Conservation (phyloP, 2,888 invertebrate species). For the Nymphalis polychloros region DNA sequence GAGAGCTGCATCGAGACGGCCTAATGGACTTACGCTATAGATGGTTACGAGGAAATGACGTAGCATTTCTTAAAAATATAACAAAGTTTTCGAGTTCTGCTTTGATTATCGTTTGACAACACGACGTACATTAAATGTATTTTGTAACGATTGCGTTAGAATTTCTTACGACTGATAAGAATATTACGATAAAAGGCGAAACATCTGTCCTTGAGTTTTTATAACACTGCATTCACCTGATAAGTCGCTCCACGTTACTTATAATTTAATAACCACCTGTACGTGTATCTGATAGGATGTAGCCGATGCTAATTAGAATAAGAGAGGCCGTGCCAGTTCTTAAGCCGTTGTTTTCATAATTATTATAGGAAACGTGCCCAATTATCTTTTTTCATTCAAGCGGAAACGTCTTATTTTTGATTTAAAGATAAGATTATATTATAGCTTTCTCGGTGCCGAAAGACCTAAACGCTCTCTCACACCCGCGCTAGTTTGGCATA, state of each 20-base stretch:
- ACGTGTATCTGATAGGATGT: constrained; percentile 39
- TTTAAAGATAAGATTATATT: constrained; percentile 39
- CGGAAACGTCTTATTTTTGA: constrained; percentile 43
- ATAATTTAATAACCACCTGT: constrained; percentile 45
- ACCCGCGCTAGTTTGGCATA: constrained; percentile 29
- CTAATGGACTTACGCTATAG: constrained; percentile 37
- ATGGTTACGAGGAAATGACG: constrained; percentile 36
- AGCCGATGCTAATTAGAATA: constrained; percentile 55
- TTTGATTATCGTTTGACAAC: constrained; percentile 20
- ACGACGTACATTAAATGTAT: constrained; percentile 16
- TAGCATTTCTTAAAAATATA: constrained; percentile 30
- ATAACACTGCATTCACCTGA: constrained; percentile 17
- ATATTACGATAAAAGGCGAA: constrained; percentile 33
- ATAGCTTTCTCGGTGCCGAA: constrained; percentile 23
- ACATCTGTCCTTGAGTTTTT: constrained; percentile 32
- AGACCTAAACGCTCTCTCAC: constrained; percentile 25
- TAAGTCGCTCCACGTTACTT: constrained; percentile 7
- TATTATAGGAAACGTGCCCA: constrained; percentile 52
- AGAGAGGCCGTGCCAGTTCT: constrained; percentile 44
- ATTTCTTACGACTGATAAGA: constrained; percentile 38
- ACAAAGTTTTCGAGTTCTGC: constrained; percentile 21
- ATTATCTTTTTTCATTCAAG: constrained; percentile 46
- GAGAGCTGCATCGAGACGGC: constrained; percentile 31
- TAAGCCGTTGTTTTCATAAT: constrained; percentile 45
- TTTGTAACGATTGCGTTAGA: constrained; percentile 34